These are phyloP conservation scores for Cylindroiulus punctatus DNA, from an alignment of 2,888 invertebrate genomes.

Conservation along the genomic window DNA sequence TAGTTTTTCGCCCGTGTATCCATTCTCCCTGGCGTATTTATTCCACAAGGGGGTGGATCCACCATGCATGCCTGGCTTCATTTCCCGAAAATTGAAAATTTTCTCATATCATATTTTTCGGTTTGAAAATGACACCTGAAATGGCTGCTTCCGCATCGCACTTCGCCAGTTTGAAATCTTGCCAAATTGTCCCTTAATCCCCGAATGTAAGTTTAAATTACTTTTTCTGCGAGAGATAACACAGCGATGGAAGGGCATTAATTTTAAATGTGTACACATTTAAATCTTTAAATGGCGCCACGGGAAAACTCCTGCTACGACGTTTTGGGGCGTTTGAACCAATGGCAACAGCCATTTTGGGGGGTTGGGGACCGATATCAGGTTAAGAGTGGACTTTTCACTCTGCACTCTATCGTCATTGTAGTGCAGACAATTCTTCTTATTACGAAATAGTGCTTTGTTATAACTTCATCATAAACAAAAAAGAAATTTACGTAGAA, in stretches of 20 bases:
- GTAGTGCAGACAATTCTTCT: no score
- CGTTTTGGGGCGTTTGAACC: neutral
- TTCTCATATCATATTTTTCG: conserved; percentile 32
- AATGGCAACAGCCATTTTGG: neutral
- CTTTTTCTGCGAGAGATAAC: conserved; percentile 15
- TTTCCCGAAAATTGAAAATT: conserved; percentile 10
- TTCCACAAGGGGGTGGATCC: no score
- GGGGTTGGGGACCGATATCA: no score
- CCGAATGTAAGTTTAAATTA: conserved; percentile 40
- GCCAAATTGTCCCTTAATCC: conserved; percentile 38
- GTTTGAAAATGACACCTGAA: conserved; percentile 44
- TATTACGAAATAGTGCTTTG: no score
- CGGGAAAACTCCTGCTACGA: neutral
- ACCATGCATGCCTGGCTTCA: no score
- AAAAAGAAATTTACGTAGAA: no score
- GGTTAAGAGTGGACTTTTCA: no score
- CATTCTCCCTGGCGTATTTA: no score
- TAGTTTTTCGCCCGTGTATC: neutral
- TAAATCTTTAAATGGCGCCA: conserved; percentile 36
- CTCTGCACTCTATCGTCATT: no score
- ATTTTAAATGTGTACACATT: conserved; percentile 36
- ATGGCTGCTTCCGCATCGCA: conserved; percentile 29
- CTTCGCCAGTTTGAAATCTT: neutral
- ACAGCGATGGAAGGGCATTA: neutral
- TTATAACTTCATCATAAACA: no score